Evolutionary conservation across 2,888 invertebrate species (phyloP), one percentile per base, ranked within the genome.

Genomic region (Hoplodrina ambigua): DNA sequence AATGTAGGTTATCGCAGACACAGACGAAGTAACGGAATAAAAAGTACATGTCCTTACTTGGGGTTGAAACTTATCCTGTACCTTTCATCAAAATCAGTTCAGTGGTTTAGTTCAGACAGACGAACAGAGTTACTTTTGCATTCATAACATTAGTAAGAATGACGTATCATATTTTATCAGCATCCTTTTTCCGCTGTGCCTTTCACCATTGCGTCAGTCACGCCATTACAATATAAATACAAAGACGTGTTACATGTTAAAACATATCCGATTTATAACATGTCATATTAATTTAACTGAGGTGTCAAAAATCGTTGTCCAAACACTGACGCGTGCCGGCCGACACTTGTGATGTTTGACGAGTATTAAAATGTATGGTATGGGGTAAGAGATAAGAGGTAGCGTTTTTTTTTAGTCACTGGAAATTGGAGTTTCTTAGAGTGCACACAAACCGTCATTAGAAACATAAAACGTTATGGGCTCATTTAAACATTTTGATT

Each of bases 251-350:
- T 25, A 54, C 25, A 61, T 63, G 49, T 56, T 59, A 20, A 49
- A 55, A 41, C 55, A 61, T 55, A 54, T 73, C 57, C 54, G 57
- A 79, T 62, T 59, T 75, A 63, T 81, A 70, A 59, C 77, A 68
- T 58, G 75, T 80, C 78, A 54, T 75, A 80, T 80, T 69, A 65
- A 75, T 80, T 75, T 62, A 66, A 66, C 80, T 44, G 65, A 46
- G 17, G 56, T 80, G 75, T 61, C 86, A 87, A 83, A 86, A 86
- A 79, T 85, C 81, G 79, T 81, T 72, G 69, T 60, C 78, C 81
- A 84, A 85, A 87, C 68, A 69, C 56, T 52, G 71, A 75, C 82
- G 72, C 85, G 86, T 85, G 86, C 77, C 73, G 57, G 17, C 56
- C 62, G 64, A 81, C 71, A 70, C 73, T 68, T 62, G 59, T 58